Base-by-base conservation (phyloP, 1,140 invertebrate genomes). In the Palaemon carinicauda region DNA sequence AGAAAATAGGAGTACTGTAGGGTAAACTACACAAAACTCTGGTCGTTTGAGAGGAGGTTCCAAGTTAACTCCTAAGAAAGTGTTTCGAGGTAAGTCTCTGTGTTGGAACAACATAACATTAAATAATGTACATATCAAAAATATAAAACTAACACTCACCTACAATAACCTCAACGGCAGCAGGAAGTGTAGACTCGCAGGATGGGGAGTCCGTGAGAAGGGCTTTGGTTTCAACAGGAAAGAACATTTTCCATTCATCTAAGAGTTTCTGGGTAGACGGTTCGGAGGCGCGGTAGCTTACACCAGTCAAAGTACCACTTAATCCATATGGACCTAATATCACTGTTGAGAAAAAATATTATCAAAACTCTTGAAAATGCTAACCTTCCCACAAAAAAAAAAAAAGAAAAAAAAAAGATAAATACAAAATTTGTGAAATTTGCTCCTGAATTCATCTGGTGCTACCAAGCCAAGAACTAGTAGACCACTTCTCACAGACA, bases 161-260 rank as follows among this genome's bases (percentile, higher is more conserved):
- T 88, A 95, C 94, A 89, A 95, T 91, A 77, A 95, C 94, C 92
- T 95, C 95, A 81, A 95, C 94, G 60, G 95, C 92, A 53, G 93
- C 93, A 71, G 95, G 95, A 88, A 96, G 91, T 88, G 94, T 92
- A 88, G 78, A 88, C 85, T 81, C 79, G 41, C 41, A 1, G 0
- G 41, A 41, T 73, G 82, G 31, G 52, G 56, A 53, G 54, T 88
- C 88, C 29, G 82, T 84, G 82, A 78, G 52, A 69, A 78, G 87
- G 88, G 82, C 77, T 84, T 71, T 82, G 82, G 80, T 84, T 89
- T 88, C 79, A 94, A 94, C 91, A 96, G 97, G 97, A 92, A 98
- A 99, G 91, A 98, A 98, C 90, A 97, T 96, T 82, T 95, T 94
- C 98, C 98, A 99, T 90, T 98, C 97, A 89, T 98, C 96, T 31